phyloP scores from a whole-genome alignment of 2,888 invertebrate genomes.

The Diplolepis rosae region DNA sequence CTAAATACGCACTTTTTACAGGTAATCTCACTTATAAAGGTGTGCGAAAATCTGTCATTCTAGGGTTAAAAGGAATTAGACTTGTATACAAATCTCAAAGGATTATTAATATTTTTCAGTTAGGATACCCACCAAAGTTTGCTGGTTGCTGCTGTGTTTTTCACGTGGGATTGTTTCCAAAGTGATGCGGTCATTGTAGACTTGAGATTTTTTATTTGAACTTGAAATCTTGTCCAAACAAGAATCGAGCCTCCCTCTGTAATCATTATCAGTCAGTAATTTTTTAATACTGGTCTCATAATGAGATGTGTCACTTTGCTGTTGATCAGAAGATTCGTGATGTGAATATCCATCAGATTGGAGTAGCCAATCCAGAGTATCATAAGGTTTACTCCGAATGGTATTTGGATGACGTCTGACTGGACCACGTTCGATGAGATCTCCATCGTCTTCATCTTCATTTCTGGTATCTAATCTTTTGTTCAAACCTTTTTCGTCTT shows the following conservation, averaged over 20 bases:
- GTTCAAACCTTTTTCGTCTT: slow-evolving; percentile 3
- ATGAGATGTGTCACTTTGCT: slow-evolving; percentile 42
- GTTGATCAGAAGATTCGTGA: slow-evolving; percentile 18
- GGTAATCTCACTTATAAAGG: no score
- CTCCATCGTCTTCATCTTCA: slow-evolving; percentile 41
- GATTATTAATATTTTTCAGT: not conserved
- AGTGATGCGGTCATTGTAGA: not conserved
- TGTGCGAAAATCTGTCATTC: no score
- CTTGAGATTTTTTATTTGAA: slow-evolving; percentile 31
- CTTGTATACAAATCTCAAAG: no score
- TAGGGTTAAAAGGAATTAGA: no score
- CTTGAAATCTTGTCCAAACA: slow-evolving; percentile 59
- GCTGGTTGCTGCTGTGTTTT: not conserved
- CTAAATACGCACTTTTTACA: no score
- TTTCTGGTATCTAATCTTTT: slow-evolving; percentile 37
- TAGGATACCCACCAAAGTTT: slow-evolving; percentile 10
- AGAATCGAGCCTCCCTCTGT: slow-evolving; percentile 56
- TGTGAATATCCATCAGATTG: slow-evolving; percentile 13
- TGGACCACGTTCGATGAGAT: slow-evolving; percentile 59
- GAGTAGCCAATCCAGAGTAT: slow-evolving; percentile 37
- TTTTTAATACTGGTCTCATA: slow-evolving; percentile 55
- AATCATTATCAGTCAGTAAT: slow-evolving; percentile 56
- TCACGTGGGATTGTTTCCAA: not conserved
- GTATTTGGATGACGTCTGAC: slow-evolving; percentile 48
- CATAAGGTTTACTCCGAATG: slow-evolving; percentile 51